Evolutionary conservation across 2,113 vertebrate species (phyloP), one percentile per base, ranked within the genome.

Genomic region (Sinocyclocheilus anshuiensis): DNA sequence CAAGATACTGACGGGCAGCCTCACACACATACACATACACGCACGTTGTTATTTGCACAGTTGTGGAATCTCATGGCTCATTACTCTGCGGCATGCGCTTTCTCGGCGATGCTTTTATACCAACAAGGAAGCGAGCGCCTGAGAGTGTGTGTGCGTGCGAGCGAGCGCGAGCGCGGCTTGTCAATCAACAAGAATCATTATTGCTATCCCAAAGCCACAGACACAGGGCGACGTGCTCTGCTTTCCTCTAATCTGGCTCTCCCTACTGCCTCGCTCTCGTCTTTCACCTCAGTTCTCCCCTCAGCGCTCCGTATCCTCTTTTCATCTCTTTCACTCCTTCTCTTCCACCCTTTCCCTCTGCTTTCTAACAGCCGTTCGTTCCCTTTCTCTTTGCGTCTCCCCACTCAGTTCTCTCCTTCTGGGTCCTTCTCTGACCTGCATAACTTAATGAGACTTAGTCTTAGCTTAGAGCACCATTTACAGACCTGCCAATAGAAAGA

Each of bases 291-390:
- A 83, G 82, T 88, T 82, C 89, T 86, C 91, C 92, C 90, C 48
- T 42, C 61, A 89, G 90, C 65, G 81, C 59, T 10, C 92, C 92
- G 90, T 91, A 92, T 94, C 90, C 81, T 83, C 90, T 90, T 89
- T 90, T 91, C 88, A 81, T 72, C 90, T 26, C 92, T 91, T 81
- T 75, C 84, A 74, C 65, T 86, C 36, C 63, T 92, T 92, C 92
- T 90, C 90, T 92, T 93, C 89, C 80, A 84, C 90, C 89, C 89
- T 90, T 90, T 88, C 79, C 55, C 90, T 26, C 91, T 91, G 91
- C 89, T 92, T 91, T 93, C 89, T 88, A 89, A 90, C 91, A 91
- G 91, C 88, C 10, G 81, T 77, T 77, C 72, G 36, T 59, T 86
- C 50, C 55, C 72, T 86, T 72, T 36, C 36, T 79, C 61, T 57